Evolutionary conservation across 2,113 vertebrate species (phyloP).

Genomic region (Rhea pennata): DNA sequence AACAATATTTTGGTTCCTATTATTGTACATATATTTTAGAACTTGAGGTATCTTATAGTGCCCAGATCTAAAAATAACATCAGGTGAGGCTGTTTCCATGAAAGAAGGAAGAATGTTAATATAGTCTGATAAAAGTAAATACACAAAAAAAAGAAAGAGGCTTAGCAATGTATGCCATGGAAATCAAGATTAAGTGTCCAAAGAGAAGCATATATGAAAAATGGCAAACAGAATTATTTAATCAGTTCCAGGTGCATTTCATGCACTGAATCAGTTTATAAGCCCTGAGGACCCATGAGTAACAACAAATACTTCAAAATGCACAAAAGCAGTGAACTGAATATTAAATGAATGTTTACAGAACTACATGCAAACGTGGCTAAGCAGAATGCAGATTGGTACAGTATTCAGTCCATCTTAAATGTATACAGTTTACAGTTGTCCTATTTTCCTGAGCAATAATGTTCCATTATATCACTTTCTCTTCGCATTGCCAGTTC

Average conservation of each 20-base stretch:
- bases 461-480: background rate
- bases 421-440: background rate
- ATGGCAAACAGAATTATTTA: background rate
- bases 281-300: background rate
- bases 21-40: background rate
- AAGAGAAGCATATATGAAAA: background rate
- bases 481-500: background rate
- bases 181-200: background rate
- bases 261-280: background rate
- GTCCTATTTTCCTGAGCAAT: background rate
- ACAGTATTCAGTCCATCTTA: fast-evolving
- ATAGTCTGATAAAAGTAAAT: background rate
- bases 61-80: background rate
- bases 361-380: background rate
- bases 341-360: background rate
- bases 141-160: background rate
- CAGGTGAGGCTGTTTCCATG: background rate
- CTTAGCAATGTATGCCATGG: background rate
- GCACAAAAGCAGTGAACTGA: background rate
- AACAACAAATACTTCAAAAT: background rate
- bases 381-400: background rate
- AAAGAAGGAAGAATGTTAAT: background rate
- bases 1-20: background rate
- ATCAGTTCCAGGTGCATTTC: background rate
- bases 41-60: background rate